Evolutionary conservation across 2,797 vertebrate genomes (phyloP), one percentile per base, ranked within the genome.

Genomic region (Chelidonichthys spinosus): DNA sequence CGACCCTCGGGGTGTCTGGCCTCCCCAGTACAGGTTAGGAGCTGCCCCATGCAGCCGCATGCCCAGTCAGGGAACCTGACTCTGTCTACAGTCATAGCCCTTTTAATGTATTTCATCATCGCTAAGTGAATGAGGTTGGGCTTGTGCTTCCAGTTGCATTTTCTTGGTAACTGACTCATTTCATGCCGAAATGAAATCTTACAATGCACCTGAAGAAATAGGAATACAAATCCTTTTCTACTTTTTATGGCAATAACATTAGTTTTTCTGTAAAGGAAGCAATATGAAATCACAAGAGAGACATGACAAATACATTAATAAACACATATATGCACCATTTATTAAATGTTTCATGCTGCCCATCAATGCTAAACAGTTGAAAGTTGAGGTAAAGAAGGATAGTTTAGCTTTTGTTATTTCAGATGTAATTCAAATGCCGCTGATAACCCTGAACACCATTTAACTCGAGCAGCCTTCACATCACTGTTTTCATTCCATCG

Each of bases 11-110:
- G 90, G 83, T 82, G 82, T 87, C 74, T 87, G 87, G 76, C 78
- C 65, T 88, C 85, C 77, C 72, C 75, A 37, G 83, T 13, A 50
- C 92, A 93, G 91, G 92, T 93, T 89, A 65, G 88, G 82, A 90
- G 82, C 81, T 85, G 87, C 82, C 76, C 75, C 63, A 32, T 64
- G 82, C 40, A 53, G 52, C 78, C 61, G 61, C 81, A 81, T 83
- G 79, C 83, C 72, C 61, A 74, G 69, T 85, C 72, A 81, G 72
- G 59, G 63, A 79, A 74, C 65, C 69, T 63, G 66, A 85, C 80
- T 63, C 79, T 65, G 66, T 61, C 64, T 79, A 58, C 60, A 63
- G 72, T 75, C 78, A 69, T 35, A 65, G 75, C 71, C 50, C 36
- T 83, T 66, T 78, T 82, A 42, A 70, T 40, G 65, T 55, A 46